Conservation (phyloP, 2,888 invertebrate genomes). For the Tetropium fuscum region DNA sequence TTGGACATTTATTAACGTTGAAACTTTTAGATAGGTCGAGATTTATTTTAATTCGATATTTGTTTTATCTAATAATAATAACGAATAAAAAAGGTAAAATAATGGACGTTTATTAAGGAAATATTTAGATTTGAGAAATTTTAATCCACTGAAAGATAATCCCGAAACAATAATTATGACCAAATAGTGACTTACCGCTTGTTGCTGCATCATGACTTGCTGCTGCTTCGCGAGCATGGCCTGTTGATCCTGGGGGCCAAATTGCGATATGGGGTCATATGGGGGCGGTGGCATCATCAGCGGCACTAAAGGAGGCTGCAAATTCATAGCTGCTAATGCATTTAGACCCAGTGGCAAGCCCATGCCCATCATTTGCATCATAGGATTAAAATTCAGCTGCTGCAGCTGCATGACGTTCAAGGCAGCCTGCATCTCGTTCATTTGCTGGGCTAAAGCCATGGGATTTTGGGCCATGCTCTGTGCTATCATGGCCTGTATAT, state of each 20-base stretch:
- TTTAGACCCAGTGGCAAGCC: slow-evolving; percentile 84
- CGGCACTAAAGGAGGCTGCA: slow-evolving; percentile 92
- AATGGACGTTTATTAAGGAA: slow-evolving; percentile 14
- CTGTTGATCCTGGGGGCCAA: slow-evolving; percentile 67
- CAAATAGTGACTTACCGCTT: slow-evolving; percentile 73
- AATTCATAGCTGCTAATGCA: slow-evolving; percentile 92
- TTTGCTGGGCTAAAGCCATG: slow-evolving; percentile 77
- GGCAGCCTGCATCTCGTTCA: slow-evolving; percentile 87
- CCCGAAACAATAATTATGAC: not conserved
- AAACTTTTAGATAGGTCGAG: slow-evolving; percentile 1
- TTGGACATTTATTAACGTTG: slow-evolving; percentile 17
- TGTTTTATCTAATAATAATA: slow-evolving; percentile 14
- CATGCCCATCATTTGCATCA: slow-evolving; percentile 91
- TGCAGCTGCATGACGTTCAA: slow-evolving; percentile 87
- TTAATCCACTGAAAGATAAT: not conserved
- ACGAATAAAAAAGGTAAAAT: slow-evolving; percentile 12
- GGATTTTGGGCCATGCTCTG: slow-evolving; percentile 65
- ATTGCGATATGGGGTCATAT: slow-evolving; percentile 77
- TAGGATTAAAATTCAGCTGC: slow-evolving; percentile 88
- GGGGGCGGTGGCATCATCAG: slow-evolving; percentile 90
- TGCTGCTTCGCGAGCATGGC: slow-evolving; percentile 78
- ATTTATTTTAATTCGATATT: slow-evolving; percentile 18
- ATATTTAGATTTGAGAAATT: slow-evolving; percentile 12
- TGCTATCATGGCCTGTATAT: slow-evolving; percentile 66
- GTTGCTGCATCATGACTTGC: slow-evolving; percentile 79